Conservation (phyloP, 1,140 invertebrate species). For the Batillaria attramentaria region DNA sequence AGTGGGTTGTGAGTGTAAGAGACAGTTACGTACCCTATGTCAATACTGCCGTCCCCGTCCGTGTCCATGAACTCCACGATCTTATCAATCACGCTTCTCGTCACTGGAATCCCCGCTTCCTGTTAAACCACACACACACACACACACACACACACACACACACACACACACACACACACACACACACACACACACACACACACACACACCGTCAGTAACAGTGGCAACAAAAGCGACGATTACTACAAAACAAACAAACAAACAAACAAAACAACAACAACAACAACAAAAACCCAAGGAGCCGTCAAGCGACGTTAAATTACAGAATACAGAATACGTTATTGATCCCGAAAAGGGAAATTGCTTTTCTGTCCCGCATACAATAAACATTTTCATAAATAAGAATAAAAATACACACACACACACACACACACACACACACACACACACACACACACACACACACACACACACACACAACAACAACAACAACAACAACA, state of each 20-base stretch:
- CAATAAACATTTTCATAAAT: background rate
- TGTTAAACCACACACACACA: conserved; percentile 19
- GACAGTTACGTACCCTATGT: conserved; percentile 52
- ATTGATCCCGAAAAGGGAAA: no score
- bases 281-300: no score
- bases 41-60: conserved; percentile 52
- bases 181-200: background rate
- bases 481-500: background rate
- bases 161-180: conserved; percentile 12
- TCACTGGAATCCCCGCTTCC: conserved; percentile 55
- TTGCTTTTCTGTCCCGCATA: no score
- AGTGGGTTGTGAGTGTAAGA: no score
- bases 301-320: no score
- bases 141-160: conserved; percentile 4
- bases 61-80: conserved; percentile 59
- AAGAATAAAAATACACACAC: background rate
- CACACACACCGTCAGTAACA: no score
- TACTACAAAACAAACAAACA: no score
- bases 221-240: no score
- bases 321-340: no score
- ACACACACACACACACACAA: background rate
- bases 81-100: conserved; percentile 49
- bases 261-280: no score
- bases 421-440: background rate
- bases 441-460: background rate